Evolutionary conservation across 2,113 vertebrate genomes (phyloP).

Genomic region (Chamaetylas fuelleborni): DNA sequence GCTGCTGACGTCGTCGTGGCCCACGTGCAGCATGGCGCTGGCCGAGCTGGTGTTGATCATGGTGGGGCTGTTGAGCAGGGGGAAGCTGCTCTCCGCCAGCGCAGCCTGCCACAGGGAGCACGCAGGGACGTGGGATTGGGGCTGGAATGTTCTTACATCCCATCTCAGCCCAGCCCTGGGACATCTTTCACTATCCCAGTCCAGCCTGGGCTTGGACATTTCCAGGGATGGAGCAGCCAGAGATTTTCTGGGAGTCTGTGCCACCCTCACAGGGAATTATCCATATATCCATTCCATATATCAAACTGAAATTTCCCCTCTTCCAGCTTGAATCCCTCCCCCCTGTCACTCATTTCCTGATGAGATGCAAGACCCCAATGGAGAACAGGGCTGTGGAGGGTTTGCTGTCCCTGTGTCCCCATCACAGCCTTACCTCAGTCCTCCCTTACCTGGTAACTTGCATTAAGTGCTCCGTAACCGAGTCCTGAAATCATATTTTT

Average conservation of each 20-base stretch:
- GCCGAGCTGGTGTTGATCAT: conserved; percentile 87
- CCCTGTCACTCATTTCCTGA: no score
- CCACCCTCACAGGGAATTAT: neutral
- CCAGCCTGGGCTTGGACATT: neutral
- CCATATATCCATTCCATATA: no score
- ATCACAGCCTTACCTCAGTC: no score
- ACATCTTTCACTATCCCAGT: accelerated
- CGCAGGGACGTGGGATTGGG: accelerated
- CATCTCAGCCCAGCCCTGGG: neutral
- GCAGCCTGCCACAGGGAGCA: conserved; percentile 68
- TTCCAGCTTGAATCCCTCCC: neutral
- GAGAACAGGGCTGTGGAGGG: neutral
- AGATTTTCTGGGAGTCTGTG: neutral
- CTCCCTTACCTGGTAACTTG: conserved; percentile 93
- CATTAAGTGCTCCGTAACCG: conserved; percentile 95
- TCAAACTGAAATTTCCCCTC: neutral
- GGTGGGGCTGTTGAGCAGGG: conserved; percentile 89
- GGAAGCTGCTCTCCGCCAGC: conserved; percentile 95
- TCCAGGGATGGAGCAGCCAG: neutral
- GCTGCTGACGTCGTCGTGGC: conserved; percentile 94
- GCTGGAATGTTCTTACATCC: neutral
- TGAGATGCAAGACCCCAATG: accelerated
- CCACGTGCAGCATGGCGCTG: conserved; percentile 91
- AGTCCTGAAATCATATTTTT: conserved; percentile 99
- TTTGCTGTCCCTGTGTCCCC: neutral